These are phyloP conservation scores for Xestia xanthographa DNA, from an alignment of 2,888 invertebrate genomes.

Conservation along the genomic window DNA sequence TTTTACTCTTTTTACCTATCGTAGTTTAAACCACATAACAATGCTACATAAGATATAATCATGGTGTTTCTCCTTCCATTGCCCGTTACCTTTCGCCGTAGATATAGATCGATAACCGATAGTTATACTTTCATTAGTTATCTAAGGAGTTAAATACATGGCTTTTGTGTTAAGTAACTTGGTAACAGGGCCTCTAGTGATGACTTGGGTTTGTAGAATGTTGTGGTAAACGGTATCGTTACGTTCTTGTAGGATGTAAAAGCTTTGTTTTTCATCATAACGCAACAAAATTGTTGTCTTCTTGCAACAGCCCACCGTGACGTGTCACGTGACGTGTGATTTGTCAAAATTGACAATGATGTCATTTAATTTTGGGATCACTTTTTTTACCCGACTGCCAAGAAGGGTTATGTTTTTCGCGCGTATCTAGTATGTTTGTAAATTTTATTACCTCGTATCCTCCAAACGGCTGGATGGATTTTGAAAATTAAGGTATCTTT, in stretches of 20 bases:
- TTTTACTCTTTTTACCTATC: slow-evolving; percentile 42
- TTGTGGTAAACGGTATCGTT: slow-evolving; percentile 12
- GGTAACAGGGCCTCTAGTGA: slow-evolving; percentile 15
- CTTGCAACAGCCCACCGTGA: background rate
- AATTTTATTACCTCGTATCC: too few species aligned
- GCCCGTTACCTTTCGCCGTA: slow-evolving; percentile 60
- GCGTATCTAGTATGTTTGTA: too few species aligned
- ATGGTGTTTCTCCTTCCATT: slow-evolving; percentile 57
- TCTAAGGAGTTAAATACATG: slow-evolving; percentile 48
- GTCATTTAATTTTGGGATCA: too few species aligned
- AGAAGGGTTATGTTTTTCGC: too few species aligned
- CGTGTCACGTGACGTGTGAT: background rate
- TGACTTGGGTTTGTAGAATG: slow-evolving; percentile 17
- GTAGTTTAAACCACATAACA: slow-evolving; percentile 28
- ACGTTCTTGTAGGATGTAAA: slow-evolving; percentile 9
- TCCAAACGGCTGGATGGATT: too few species aligned
- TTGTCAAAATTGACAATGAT: background rate
- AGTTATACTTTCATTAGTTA: slow-evolving; percentile 51
- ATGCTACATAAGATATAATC: slow-evolving; percentile 55
- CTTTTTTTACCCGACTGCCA: too few species aligned
- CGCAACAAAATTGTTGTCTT: background rate
- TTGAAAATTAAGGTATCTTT: too few species aligned
- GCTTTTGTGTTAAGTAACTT: slow-evolving; percentile 41
- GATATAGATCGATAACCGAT: slow-evolving; percentile 56
- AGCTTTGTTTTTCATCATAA: slow-evolving; percentile 8